Conservation (phyloP, 2,113 vertebrate genomes). For the Paraplagusia blochii region DNA sequence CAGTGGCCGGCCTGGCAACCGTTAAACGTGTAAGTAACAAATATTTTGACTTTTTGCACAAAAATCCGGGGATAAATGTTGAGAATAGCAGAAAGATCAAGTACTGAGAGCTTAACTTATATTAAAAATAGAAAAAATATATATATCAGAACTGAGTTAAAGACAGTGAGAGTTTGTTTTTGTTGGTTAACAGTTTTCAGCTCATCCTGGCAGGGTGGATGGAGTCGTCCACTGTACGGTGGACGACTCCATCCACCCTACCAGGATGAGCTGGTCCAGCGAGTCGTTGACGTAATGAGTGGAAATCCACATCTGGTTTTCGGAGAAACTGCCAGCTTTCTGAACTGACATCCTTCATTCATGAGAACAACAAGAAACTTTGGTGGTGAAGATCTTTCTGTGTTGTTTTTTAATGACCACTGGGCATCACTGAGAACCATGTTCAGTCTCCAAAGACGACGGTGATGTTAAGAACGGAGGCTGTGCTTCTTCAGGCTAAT, state of each 20-base stretch:
- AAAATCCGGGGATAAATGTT: neutral
- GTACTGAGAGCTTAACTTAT: too few relatives aligned
- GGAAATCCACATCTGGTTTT: conserved; percentile 19
- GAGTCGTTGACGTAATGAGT: conserved; percentile 26
- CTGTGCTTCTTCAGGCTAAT: conserved; percentile 39
- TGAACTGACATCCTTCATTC: conserved; percentile 53
- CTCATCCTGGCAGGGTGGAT: too few relatives aligned
- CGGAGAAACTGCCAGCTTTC: conserved; percentile 34
- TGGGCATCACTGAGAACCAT: conserved; percentile 10
- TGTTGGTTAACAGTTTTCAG: neutral
- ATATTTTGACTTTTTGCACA: neutral
- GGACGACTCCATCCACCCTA: too few relatives aligned
- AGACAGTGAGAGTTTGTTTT: too few relatives aligned
- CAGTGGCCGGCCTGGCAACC: conserved; percentile 99
- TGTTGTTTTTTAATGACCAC: conserved; percentile 30
- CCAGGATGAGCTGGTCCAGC: too few relatives aligned
- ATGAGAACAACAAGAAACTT: conserved; percentile 60
- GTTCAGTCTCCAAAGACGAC: conserved; percentile 32
- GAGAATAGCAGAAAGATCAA: neutral
- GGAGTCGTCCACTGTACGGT: too few relatives aligned
- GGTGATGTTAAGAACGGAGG: conserved; percentile 22
- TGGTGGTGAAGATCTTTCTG: conserved; percentile 18
- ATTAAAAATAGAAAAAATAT: too few relatives aligned
- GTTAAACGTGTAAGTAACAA: conserved; percentile 90
- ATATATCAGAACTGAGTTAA: too few relatives aligned